These are phyloP conservation scores for Kryptolebias marmoratus DNA, from an alignment of 2,113 vertebrate genomes.

Conservation along the genomic window DNA sequence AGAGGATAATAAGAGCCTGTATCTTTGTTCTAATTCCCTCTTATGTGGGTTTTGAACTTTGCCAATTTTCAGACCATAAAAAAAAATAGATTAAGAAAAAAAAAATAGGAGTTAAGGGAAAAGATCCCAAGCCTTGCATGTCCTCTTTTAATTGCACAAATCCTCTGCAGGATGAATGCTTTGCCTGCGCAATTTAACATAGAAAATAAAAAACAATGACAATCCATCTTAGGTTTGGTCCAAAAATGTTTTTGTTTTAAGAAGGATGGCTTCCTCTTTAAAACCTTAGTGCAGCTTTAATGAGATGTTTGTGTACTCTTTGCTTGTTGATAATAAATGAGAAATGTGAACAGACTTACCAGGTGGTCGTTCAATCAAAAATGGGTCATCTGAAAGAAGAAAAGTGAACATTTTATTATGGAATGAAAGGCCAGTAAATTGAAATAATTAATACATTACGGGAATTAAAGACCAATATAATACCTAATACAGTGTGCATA, in stretches of 20 bases:
- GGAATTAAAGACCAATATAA: conserved; percentile 8
- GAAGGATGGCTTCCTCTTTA: no score
- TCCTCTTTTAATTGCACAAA: neutral
- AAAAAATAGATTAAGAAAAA: no score
- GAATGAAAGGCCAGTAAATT: conserved; percentile 30
- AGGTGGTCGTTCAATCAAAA: conserved; percentile 92
- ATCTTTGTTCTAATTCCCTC: neutral
- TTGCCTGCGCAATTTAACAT: no score
- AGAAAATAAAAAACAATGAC: no score
- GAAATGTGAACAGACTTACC: conserved; percentile 80
- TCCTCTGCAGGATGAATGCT: no score
- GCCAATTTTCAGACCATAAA: neutral
- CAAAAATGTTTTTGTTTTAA: no score
- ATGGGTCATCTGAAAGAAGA: conserved; percentile 80
- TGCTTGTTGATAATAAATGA: conserved; percentile 16
- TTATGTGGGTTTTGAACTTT: neutral
- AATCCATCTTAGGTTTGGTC: no score
- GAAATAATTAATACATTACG: conserved; percentile 7
- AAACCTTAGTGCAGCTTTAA: no score
- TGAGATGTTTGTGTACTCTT: no score
- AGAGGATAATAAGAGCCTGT: neutral
- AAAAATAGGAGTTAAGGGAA: no score
- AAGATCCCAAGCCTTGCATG: neutral
- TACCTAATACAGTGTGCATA: neutral
- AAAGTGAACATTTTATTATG: conserved; percentile 36